A percentile compares a stretch with the other conserved stretches of the same genome.
Evolutionary conservation across 2,797 vertebrate species (phyloP).

Genomic region (Aquila chrysaetos): DNA sequence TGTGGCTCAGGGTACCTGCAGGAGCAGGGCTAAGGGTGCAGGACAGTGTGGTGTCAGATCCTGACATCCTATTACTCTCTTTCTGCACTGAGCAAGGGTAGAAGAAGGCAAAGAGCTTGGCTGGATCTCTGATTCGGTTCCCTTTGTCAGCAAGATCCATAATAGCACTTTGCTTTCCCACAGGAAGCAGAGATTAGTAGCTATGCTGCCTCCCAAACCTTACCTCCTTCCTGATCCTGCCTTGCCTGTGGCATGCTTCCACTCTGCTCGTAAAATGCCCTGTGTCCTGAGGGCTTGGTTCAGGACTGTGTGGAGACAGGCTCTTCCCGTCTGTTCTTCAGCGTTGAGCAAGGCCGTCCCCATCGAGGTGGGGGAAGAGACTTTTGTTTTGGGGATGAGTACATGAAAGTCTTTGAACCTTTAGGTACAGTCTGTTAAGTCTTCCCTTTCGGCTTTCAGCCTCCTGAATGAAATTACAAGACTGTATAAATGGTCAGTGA

Average conservation of each 20-base stretch:
- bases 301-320: not conserved
- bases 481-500: not conserved
- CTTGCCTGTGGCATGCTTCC: not conserved
- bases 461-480: not conserved
- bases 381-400: not conserved
- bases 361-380: not conserved
- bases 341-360: not conserved
- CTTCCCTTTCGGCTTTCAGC: not conserved
- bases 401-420: not conserved
- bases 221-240: not conserved
- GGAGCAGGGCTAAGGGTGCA: not conserved
- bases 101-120: not conserved
- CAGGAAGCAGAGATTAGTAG: not conserved
- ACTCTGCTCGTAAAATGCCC: not conserved
- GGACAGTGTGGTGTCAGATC: not conserved
- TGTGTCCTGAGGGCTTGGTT: not conserved
- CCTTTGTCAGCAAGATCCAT: not conserved
- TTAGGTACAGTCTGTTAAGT: not conserved
- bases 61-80: not conserved
- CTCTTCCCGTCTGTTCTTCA: not conserved
- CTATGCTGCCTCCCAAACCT: not conserved
- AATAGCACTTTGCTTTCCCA: not conserved
- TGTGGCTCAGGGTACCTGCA: not conserved
- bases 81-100: not conserved
- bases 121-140: not conserved